phyloP scores from a whole-genome alignment of 1,140 invertebrate genomes.

The Heliconius nattereri region DNA sequence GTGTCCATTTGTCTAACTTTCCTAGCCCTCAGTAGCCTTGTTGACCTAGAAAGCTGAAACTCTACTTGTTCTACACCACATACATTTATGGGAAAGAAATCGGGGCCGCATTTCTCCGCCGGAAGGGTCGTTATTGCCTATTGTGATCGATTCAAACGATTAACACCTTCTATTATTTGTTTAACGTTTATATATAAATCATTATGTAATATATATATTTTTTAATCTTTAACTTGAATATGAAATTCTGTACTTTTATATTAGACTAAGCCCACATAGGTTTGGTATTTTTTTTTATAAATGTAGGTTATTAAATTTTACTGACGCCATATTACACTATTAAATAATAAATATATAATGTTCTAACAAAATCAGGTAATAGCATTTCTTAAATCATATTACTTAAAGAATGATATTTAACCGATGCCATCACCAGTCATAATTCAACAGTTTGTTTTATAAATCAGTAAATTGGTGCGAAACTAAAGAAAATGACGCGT shows the following conservation, averaged over 20 bases:
- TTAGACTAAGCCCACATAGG: too few relatives aligned
- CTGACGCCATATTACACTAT: too few relatives aligned
- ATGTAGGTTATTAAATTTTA: too few relatives aligned
- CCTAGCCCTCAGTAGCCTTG: slow-evolving; percentile 42
- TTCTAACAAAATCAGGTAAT: too few relatives aligned
- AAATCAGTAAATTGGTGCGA: slow-evolving; percentile 63
- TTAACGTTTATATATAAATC: background rate
- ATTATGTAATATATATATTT: background rate
- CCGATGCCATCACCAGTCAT: slow-evolving; percentile 24
- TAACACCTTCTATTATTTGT: slow-evolving; percentile 5
- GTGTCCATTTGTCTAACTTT: slow-evolving; percentile 45
- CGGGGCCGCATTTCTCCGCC: slow-evolving; percentile 52
- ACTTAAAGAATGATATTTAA: too few relatives aligned
- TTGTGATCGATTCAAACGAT: slow-evolving; percentile 41
- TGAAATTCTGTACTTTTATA: too few relatives aligned
- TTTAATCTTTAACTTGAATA: too few relatives aligned
- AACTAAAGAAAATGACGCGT: slow-evolving; percentile 55
- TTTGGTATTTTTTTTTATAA: too few relatives aligned
- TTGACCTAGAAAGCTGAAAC: slow-evolving; percentile 56
- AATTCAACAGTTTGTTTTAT: slow-evolving; percentile 54
- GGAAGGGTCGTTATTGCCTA: slow-evolving; percentile 53
- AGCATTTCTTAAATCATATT: too few relatives aligned
- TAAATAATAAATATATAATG: too few relatives aligned
- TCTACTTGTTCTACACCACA: slow-evolving; percentile 49
- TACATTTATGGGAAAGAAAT: slow-evolving; percentile 61